phyloP scores from a whole-genome alignment of 2,888 invertebrate genomes.

The Corythucha ciliata region DNA sequence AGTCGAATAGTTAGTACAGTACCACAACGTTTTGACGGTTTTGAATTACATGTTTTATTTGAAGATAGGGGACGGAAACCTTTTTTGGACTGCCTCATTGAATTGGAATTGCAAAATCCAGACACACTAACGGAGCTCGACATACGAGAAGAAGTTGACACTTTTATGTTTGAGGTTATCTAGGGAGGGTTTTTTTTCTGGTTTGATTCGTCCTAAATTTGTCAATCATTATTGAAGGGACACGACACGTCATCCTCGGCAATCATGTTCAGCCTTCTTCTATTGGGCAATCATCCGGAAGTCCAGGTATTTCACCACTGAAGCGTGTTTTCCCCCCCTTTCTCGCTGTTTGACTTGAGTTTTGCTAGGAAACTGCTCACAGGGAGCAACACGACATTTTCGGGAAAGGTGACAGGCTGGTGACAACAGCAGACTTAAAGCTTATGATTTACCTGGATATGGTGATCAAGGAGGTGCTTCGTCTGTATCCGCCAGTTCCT shows the following conservation, averaged over 20 bases:
- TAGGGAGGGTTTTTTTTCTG: too few species aligned
- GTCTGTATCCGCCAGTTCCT: slow-evolving; percentile 36
- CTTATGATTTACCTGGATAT: slow-evolving; percentile 35
- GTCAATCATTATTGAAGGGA: slow-evolving; percentile 27
- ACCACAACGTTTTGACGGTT: too few species aligned
- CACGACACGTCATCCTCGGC: slow-evolving; percentile 33
- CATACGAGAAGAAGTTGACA: slow-evolving; percentile 47
- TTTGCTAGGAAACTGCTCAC: slow-evolving; percentile 31
- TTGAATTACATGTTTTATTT: not conserved
- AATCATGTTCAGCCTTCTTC: slow-evolving; percentile 29
- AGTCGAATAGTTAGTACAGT: too few species aligned
- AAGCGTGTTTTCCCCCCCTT: too few species aligned
- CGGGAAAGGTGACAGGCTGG: slow-evolving; percentile 29
- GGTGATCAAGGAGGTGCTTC: slow-evolving; percentile 34
- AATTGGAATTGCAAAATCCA: not conserved
- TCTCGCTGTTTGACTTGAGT: too few species aligned
- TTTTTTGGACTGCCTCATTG: slow-evolving; percentile 48
- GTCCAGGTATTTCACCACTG: slow-evolving; percentile 29
- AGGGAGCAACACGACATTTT: slow-evolving; percentile 32
- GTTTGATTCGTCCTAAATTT: too few species aligned
- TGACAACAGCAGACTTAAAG: slow-evolving; percentile 32
- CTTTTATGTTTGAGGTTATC: slow-evolving; percentile 48
- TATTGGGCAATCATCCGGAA: slow-evolving; percentile 28
- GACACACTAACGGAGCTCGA: slow-evolving; percentile 35
- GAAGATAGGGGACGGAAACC: slow-evolving; percentile 51